Conservation (phyloP, 2,888 invertebrate species). For the Pterostichus niger region DNA sequence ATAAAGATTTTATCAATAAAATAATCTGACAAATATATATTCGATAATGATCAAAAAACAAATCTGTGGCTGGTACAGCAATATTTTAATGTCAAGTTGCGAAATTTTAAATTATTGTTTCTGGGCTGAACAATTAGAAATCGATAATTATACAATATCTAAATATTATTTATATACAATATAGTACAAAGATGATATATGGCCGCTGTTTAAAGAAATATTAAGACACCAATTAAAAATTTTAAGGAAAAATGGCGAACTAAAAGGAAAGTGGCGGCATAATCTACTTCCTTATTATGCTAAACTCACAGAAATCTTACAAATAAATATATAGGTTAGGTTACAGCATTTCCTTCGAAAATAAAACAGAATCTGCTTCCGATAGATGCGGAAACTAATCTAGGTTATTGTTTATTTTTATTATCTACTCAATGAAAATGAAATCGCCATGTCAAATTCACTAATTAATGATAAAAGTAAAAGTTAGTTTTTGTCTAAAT, state of each 20-base stretch:
- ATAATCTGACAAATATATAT: too few species aligned
- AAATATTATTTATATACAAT: conserved; percentile 16
- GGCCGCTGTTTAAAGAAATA: conserved; percentile 10
- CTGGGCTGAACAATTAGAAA: conserved; percentile 39
- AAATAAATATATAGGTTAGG: conserved; percentile 54
- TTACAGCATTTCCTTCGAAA: conserved; percentile 57
- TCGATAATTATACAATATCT: conserved; percentile 48
- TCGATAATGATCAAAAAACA: conserved; percentile 27
- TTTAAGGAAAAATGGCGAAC: conserved; percentile 20
- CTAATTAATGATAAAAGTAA: conserved; percentile 37
- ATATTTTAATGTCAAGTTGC: conserved; percentile 38
- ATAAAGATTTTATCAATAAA: conserved; percentile 4
- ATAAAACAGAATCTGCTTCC: conserved; percentile 43
- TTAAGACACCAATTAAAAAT: conserved; percentile 46
- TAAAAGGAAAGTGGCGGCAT: conserved; percentile 22
- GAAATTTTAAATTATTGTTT: conserved; percentile 56
- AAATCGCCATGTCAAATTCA: conserved; percentile 26
- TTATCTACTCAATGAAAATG: conserved; percentile 22
- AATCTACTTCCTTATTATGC: conserved; percentile 50
- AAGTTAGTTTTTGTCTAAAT: conserved; percentile 12
- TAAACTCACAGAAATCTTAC: conserved; percentile 28
- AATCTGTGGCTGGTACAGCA: conserved; percentile 9
- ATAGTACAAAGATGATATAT: conserved; percentile 32
- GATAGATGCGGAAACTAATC: conserved; percentile 31
- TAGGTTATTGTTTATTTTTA: conserved; percentile 49